Base-by-base conservation (phyloP, 2,113 vertebrate species). In the Octodon degus region DNA sequence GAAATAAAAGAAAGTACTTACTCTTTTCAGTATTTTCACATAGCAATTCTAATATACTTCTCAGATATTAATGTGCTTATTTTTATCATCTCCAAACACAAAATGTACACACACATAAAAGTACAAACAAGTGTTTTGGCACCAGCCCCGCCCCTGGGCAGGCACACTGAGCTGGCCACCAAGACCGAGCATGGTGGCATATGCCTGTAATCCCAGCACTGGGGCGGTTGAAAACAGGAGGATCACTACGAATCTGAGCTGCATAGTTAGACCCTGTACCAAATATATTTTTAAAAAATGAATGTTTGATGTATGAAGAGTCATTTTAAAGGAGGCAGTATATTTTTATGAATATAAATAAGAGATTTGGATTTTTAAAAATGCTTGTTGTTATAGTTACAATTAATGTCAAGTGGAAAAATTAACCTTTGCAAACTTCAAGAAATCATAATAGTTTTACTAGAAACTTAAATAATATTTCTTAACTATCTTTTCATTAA, bases 301-400 rank as follows among this genome's bases (percentile, higher is more conserved):
- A 86, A 40, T 70, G 16, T 34, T 12, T 80, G 14, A 22, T 1
- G 16, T 34, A 65, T 50, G 2, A 14, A 16, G 6, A 74, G 10
- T 47, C 20, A 50, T 2, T 30, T 32, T 86, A 65, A 89, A 93
- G 7, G 7, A 24, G 6, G 0, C 0, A 19, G 16, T 34, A 32
- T 19, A 58, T 74, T 67, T 89, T 86, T 77, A 86, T 72, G 30
- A 97, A 72, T 40, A 85, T 2, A 87, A 89, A 81, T 30, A 25
- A 24, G 86, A 93, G 10, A 55, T 65, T 25, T 90, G 34, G 7
- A 25, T 16, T 85, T 89, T 90, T n/a, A 32, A 65, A 68, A 83
- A 70, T 32, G 0, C 12, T 84, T 89, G 0, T 40, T 68, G 79
- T 86, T 91, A 16, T n/a, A 86, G 1, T 34, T 86, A 47, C 25